A percentile compares a stretch with the other conserved stretches of the same genome.
Evolutionary conservation across 2,113 vertebrate genomes (phyloP).

Genomic region (Oplegnathus fasciatus): DNA sequence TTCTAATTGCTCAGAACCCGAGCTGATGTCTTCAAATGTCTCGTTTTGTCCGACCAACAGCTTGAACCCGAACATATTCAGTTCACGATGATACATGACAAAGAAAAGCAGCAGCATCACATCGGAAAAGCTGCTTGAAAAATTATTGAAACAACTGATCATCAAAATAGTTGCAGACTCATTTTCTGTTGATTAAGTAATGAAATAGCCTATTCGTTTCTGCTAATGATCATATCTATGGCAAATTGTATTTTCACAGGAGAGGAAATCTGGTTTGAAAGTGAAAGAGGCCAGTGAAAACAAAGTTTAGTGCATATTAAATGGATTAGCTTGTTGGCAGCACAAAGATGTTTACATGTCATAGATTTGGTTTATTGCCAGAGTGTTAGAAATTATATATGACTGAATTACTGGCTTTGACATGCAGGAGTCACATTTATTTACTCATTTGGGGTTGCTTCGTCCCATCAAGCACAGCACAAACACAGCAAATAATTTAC

Average conservation of each 20-base stretch:
- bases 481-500: constrained; percentile 29
- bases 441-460: constrained; percentile 15
- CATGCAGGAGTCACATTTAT: background rate
- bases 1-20: background rate
- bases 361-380: background rate
- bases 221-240: background rate
- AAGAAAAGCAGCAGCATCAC: background rate
- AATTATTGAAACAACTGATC: background rate
- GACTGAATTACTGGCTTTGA: constrained; percentile 11
- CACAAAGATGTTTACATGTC: background rate
- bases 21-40: background rate
- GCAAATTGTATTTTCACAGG: background rate
- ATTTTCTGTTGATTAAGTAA: background rate
- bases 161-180: background rate
- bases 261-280: background rate
- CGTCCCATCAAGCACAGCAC: background rate
- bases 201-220: fast-evolving
- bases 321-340: background rate
- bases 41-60: background rate
- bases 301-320: background rate
- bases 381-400: background rate
- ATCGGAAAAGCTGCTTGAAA: background rate
- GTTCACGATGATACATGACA: background rate
- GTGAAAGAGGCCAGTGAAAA: background rate
- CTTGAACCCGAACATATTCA: background rate